Base-by-base conservation (phyloP, 2,113 vertebrate species). In the Takifugu flavidus region DNA sequence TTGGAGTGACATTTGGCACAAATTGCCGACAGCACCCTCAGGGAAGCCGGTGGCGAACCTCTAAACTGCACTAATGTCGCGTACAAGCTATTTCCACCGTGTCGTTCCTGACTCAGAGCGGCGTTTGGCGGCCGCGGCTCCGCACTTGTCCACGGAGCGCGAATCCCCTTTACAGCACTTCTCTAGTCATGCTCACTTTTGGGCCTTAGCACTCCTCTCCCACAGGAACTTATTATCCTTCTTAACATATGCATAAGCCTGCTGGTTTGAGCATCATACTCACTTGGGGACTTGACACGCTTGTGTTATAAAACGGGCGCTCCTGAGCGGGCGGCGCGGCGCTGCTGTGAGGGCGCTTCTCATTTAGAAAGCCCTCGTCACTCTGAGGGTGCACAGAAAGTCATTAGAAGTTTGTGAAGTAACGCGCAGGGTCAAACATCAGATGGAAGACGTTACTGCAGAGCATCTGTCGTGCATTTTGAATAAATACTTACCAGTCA, bases 181-280 rank as follows among this genome's bases (percentile, higher is more conserved):
- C 77, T 58, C 45, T 69, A 77, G 82, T 78, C 75, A 64, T 70
- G 67, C 82, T 87, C 86, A 85, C 71, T 89, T 82, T 74, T 74
- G 78, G 81, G 81, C 78, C 72, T 84, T 61, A 69, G 82, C 76
- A 6, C 75, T 86, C 66, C 39, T 84, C 67, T 89, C 88, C 89
- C 88, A 81, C 62, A 86, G 88, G 89, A 90, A 65, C 82, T 77
- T 82, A 85, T 90, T 89, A 87, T 87, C 83, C 75, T 85, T 61
- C 87, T 87, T 89, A 87, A 77, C 86, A 88, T 87, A 91, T 91
- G 85, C 89, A 91, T 80, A 80, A 86, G 79, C 82, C 68, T 63
- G 60, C 74, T 82, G 79, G 82, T 87, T 87, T 84, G 84, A 83
- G 81, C 82, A 84, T 84, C 82, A 77, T 74, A 89, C 88, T 88